These are phyloP conservation scores for Laothoe populi DNA, from an alignment of 2,888 invertebrate genomes.

Conservation along the genomic window DNA sequence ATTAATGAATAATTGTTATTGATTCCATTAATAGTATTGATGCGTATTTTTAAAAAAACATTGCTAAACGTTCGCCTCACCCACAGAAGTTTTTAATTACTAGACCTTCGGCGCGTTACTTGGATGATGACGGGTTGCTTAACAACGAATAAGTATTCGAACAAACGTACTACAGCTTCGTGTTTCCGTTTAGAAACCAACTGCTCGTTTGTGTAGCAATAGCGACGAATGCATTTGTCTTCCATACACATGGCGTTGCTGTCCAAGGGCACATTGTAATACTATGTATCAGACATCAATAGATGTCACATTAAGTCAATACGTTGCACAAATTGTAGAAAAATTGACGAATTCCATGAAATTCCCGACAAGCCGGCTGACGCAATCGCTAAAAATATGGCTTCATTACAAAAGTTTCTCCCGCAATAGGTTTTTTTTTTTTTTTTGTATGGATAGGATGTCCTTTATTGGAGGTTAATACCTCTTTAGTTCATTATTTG, in stretches of 20 bases:
- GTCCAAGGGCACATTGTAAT: conserved; percentile 47
- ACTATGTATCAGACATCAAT: conserved; percentile 37
- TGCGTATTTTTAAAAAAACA: conserved; percentile 17
- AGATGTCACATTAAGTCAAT: no score
- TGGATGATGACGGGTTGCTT: conserved; percentile 71
- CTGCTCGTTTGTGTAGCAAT: conserved; percentile 64
- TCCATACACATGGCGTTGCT: conserved; percentile 43
- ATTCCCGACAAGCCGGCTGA: no score
- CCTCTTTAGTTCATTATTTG: no score
- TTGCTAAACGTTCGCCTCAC: conserved; percentile 41
- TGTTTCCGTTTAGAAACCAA: conserved; percentile 76
- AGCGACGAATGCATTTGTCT: conserved; percentile 52
- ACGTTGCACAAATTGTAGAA: no score
- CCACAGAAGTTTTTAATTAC: conserved; percentile 58
- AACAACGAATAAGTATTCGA: conserved; percentile 52
- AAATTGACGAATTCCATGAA: no score
- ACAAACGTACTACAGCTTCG: conserved; percentile 57
- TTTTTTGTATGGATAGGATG: no score
- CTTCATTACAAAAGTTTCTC: no score
- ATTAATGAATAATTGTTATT: conserved; percentile 20
- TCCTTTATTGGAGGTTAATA: no score
- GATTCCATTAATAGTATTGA: conserved; percentile 9
- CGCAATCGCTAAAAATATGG: no score
- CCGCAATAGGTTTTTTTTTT: no score
- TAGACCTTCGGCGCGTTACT: conserved; percentile 69